Evolutionary conservation across 2,113 vertebrate species (phyloP).

Genomic region (Illadopsis cleaveri): DNA sequence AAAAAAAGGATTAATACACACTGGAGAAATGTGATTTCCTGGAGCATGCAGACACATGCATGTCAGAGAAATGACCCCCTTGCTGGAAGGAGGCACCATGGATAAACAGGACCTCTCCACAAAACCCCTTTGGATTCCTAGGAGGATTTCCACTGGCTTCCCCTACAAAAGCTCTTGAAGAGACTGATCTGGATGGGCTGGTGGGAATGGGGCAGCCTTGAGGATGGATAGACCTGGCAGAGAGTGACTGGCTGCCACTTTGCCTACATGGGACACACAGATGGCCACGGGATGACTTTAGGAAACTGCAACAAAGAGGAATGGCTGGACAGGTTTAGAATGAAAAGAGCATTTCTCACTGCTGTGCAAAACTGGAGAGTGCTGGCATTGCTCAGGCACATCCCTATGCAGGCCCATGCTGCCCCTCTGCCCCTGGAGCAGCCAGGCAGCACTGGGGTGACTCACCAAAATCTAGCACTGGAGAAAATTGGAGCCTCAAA

Average conservation of each 20-base stretch:
- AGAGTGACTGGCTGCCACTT: neutral
- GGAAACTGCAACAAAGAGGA: neutral
- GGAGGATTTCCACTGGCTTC: neutral
- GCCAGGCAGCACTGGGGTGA: neutral
- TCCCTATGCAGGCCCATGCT: neutral
- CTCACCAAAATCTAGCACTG: neutral
- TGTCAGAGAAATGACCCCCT: neutral
- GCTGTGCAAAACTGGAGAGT: neutral
- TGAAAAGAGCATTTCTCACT: neutral
- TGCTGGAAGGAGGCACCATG: neutral
- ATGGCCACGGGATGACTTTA: rapidly evolving
- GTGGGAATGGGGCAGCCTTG: rapidly evolving
- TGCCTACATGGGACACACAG: rapidly evolving
- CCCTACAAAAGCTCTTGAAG: neutral
- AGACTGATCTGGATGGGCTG: neutral
- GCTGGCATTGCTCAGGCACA: neutral
- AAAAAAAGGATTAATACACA: neutral
- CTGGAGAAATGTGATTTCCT: neutral
- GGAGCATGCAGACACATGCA: neutral
- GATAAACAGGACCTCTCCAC: rapidly evolving
- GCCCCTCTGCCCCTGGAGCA: neutral
- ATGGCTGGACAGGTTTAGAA: neutral
- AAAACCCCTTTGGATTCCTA: neutral
- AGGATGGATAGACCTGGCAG: neutral
- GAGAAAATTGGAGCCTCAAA: neutral